Conservation (phyloP, 1,140 invertebrate species). For the Leptonema lineaticorne region DNA sequence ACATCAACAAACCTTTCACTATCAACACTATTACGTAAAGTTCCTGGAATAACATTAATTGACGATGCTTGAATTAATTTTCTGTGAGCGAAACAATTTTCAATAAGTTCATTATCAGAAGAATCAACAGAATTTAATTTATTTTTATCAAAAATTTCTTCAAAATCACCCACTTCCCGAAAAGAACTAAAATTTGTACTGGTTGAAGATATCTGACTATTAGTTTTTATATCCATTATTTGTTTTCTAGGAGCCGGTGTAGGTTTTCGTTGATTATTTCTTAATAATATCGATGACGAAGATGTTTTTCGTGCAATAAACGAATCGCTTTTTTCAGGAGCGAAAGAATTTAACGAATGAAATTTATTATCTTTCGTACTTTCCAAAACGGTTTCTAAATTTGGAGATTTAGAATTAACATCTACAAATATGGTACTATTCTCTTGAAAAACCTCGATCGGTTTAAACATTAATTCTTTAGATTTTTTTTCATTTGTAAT, state of each 20-base stretch:
- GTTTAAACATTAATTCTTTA: slow-evolving; percentile 26
- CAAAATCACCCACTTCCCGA: neutral
- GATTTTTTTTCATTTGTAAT: no score
- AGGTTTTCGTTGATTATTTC: neutral
- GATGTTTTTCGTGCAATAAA: no score
- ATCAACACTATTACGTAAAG: neutral
- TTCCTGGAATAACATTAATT: neutral
- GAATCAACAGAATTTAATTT: neutral
- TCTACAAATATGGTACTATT: slow-evolving; percentile 31
- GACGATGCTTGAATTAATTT: neutral
- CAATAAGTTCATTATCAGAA: neutral
- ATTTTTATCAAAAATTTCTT: neutral
- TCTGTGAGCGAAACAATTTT: neutral
- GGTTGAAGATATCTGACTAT: neutral
- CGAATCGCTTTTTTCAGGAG: neutral
- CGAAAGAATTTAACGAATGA: neutral
- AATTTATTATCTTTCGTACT: neutral
- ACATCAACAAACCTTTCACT: neutral
- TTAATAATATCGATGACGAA: no score
- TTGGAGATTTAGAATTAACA: neutral
- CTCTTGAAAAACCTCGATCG: slow-evolving; percentile 30
- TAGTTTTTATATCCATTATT: neutral
- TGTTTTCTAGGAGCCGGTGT: slow-evolving; percentile 5
- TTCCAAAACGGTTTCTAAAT: neutral
- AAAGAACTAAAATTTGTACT: neutral